Evolutionary conservation across 2,797 vertebrate genomes (phyloP), one percentile per base, ranked within the genome.

Genomic region (Coilia nasus): DNA sequence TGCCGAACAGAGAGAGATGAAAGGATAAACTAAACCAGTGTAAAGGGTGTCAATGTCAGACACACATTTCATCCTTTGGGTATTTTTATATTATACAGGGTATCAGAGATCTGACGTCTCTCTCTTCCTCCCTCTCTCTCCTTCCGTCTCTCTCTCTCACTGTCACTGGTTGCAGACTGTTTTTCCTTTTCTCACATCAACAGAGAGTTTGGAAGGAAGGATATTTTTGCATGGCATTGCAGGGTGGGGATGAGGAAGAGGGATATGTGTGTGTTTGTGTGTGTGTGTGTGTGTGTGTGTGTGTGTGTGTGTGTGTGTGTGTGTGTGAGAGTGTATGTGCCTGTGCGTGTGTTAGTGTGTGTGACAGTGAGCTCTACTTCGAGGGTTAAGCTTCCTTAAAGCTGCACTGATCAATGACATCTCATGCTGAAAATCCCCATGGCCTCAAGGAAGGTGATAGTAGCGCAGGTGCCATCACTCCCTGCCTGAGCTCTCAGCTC

Each of bases 121-220:
- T 86, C 67, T 86, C 64, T 41, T 17, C 25, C 19, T 83, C 44
- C 80, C 81, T 31, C 23, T 25, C 9, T 78, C 15, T 80, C n/a
- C 81, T 75, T 75, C n/a, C 41, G 23, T 31, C 25, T 67, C n/a
- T 82, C 62, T 54, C 15, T 83, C 64, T 64, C 62, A 31, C 81
- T 64, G 46, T 85, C 62, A 85, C 82, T 54, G 83, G 31, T 82
- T 85, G 62, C 84, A 78, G 15, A 41, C 44, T 62, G 83, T 85
- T 85, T 81, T 87, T 81, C 71, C 35, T 44, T 80, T 35, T 47
- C 62, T 75, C 85, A 82, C 84, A 88, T 86, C 81, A 82, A 84
- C 78, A 82, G 57, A 84, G 57, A 84, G 28, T 31, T 31, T 71
- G 14, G 25, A 71, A 14, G 25, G 28, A 31, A 3, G 28, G 28